Base-by-base conservation (phyloP, 2,888 invertebrate species). In the Sphinx pinastri region DNA sequence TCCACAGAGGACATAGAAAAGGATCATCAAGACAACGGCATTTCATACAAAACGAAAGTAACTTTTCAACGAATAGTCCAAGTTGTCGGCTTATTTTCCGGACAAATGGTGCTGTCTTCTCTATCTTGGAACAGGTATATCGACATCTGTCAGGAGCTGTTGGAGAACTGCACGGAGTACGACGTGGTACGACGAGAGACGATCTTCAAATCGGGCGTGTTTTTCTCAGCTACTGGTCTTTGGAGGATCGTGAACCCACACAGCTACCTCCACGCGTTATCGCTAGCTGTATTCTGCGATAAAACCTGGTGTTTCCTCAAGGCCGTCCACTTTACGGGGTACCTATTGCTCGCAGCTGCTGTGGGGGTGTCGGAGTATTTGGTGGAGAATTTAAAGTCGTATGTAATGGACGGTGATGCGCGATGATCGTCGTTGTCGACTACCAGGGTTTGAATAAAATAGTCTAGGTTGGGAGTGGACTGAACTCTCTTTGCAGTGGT, bases 111-210 rank as follows among this genome's bases (percentile, higher is more conserved):
- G 67, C 86, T 97, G 0, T 96, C 97, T 71, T 97, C 97, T 0
- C 91, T 96, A 69, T 96, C 96, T 11, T 98, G 98, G 98, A 98
- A 98, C 90, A 95, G 97, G 47, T 97, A 97, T 80, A 97, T 98
- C 77, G 96, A 96, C 67, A 88, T 96, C 7, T 98, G 97, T 82
- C 97, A 97, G 79, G 95, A 97, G 77, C 89, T 97, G 80, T 84
- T 98, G 51, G 97, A 98, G 81, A 95, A 95, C 47, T 95, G 95
- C 70, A 73, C 84, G 0, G 92, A 92, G n/a, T 92, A 94, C 16
- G 91, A 93, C 47, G 92, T 95, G 73, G 88, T 91, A 54, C 84
- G 88, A 63, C 91, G 95, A 59, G 95, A 95, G 75, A 86, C 89
- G 51, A 94, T 96, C 67, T 96, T 97, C 79, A 95, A 95, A 76